Evolutionary conservation across 2,888 invertebrate species (phyloP).

Genomic region (Cheilosia variabilis): DNA sequence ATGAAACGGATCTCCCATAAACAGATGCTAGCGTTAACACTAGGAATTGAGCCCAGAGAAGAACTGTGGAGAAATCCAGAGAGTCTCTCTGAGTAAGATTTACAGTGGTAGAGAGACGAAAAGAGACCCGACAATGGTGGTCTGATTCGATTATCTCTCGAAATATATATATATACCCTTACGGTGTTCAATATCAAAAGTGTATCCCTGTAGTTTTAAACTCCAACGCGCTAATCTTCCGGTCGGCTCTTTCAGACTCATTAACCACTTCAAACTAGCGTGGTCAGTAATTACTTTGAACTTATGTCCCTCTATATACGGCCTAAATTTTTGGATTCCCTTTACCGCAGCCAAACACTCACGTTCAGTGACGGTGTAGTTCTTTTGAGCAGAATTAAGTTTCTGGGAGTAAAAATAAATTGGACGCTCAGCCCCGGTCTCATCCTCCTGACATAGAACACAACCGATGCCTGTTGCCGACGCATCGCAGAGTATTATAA

Average conservation of each 20-base stretch:
- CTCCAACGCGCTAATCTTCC: constrained; percentile 13
- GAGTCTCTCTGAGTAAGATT: too few relatives aligned
- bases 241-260: constrained; percentile 2
- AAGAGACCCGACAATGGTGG: too few relatives aligned
- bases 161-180: too few relatives aligned
- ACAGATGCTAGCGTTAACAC: too few relatives aligned
- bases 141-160: too few relatives aligned
- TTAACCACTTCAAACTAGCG: neutral
- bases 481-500: neutral
- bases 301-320: constrained; percentile 1
- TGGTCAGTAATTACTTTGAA: constrained; percentile 1
- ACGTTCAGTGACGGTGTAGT: constrained; percentile 19
- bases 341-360: constrained; percentile 27
- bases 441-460: constrained; percentile 16
- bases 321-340: neutral
- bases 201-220: too few relatives aligned
- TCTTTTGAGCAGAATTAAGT: constrained; percentile 13
- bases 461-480: constrained; percentile 24
- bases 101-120: too few relatives aligned
- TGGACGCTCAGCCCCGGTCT: constrained; percentile 1
- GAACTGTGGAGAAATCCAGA: too few relatives aligned
- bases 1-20: too few relatives aligned
- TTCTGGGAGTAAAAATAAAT: constrained; percentile 13
- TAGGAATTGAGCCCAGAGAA: too few relatives aligned
- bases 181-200: too few relatives aligned